These are phyloP conservation scores for Paramormyrops kingsleyae DNA, from an alignment of 2,113 vertebrate genomes.

Conservation along the genomic window DNA sequence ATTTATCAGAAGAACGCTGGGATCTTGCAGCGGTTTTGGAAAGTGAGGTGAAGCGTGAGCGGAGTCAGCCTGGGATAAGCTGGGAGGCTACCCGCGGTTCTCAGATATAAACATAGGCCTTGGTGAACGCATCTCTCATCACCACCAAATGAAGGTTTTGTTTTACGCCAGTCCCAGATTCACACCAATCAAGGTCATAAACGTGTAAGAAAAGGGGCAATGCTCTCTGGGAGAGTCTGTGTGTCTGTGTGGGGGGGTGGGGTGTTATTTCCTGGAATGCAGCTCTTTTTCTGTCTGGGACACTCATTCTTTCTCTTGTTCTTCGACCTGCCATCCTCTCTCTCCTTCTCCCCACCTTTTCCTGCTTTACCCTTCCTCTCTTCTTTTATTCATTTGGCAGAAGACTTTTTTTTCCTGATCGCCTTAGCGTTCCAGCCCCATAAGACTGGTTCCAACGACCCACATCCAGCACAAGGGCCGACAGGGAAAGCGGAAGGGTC, in stretches of 20 bases:
- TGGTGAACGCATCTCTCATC: background rate
- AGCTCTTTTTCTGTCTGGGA: conserved; percentile 36
- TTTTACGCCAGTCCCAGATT: background rate
- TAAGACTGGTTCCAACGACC: background rate
- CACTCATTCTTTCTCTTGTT: conserved; percentile 46
- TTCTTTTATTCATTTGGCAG: background rate
- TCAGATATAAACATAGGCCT: background rate
- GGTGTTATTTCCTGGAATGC: conserved; percentile 49
- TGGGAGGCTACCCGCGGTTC: background rate
- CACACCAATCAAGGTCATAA: background rate
- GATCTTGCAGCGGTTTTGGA: background rate
- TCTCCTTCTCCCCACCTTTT: background rate
- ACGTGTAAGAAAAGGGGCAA: background rate
- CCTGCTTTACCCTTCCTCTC: background rate
- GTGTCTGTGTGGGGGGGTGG: too few relatives aligned
- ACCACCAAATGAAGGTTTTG: background rate
- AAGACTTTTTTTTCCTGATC: background rate
- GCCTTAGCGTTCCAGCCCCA: background rate
- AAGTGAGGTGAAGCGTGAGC: background rate
- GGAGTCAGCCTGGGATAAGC: background rate
- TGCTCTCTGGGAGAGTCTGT: too few relatives aligned
- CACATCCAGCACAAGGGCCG: background rate
- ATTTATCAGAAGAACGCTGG: too few relatives aligned
- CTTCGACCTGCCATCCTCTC: conserved; percentile 32
- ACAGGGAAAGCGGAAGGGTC: background rate